Percentiles rank a stretch among this genome's conserved stretches.
These are phyloP conservation scores for Mallateleia sp. DNA, from an alignment of 2,888 invertebrate species.

Conservation along the genomic window DNA sequence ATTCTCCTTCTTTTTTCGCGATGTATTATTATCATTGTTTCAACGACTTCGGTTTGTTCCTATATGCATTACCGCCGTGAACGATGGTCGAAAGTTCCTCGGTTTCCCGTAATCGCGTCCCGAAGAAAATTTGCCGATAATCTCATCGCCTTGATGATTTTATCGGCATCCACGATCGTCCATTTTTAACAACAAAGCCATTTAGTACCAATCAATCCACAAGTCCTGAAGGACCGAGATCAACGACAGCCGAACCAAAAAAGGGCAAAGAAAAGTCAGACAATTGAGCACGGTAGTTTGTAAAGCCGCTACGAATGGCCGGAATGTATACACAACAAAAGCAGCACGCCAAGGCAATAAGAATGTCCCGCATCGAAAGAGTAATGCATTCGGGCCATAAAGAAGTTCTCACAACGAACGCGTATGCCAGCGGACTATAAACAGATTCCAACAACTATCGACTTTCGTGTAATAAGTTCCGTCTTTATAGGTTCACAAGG, in stretches of 20 bases:
- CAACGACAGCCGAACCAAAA: slow-evolving; percentile 13
- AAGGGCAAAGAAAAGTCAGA: slow-evolving; percentile 33
- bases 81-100: neutral
- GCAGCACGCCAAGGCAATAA: slow-evolving; percentile 48
- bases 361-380: slow-evolving; percentile 56
- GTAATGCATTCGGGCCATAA: slow-evolving; percentile 54
- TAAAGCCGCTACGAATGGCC: slow-evolving; percentile 46
- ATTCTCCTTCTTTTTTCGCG: neutral
- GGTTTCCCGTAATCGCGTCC: slow-evolving; percentile 23
- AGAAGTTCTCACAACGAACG: slow-evolving; percentile 41
- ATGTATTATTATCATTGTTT: slow-evolving; percentile 8
- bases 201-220: slow-evolving; percentile 43
- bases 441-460: slow-evolving; percentile 59
- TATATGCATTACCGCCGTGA: slow-evolving; percentile 4
- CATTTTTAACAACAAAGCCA: slow-evolving; percentile 34
- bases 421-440: slow-evolving; percentile 57
- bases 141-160: slow-evolving; percentile 11
- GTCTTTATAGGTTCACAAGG: slow-evolving; percentile 40
- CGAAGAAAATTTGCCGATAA: neutral
- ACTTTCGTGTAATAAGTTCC: slow-evolving; percentile 44
- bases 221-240: slow-evolving; percentile 14
- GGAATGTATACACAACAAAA: slow-evolving; percentile 56
- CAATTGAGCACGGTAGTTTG: slow-evolving; percentile 32
- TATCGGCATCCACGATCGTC: slow-evolving; percentile 1
- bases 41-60: slow-evolving; percentile 21